Base-by-base conservation (phyloP, 2,113 vertebrate species). In the Phycodurus eques region DNA sequence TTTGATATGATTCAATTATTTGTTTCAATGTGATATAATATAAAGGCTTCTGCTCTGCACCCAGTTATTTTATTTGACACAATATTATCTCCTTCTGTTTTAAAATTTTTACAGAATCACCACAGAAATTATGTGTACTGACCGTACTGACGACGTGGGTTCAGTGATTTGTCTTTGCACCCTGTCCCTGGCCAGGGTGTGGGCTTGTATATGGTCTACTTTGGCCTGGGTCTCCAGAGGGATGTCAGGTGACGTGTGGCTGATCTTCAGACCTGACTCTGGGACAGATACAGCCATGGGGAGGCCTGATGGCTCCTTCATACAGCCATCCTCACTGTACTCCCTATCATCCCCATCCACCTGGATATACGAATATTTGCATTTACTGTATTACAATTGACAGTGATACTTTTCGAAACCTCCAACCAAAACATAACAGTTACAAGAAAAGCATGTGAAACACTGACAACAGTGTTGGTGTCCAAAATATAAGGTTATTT, bases 161-260 rank as follows among this genome's bases (percentile, higher is more conserved):
- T 98, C 97, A 5, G 96, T 98, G 78, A 92, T 88, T 92, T 99
- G 96, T 64, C 96, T 94, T 77, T 99, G 96, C 83, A 98, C 91
- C 0, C 94, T 92, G 64, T 84, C 85, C 65, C 94, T 93, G 39
- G 82, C 84, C 61, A 92, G 56, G 22, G 93, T 93, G 88, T 94
- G 93, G 54, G 92, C 43, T 61, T 94, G 95, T 87, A 95, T 96
- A 79, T 94, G 95, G 90, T 94, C 95, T 8, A 73, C 76, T 46
- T 93, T 94, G 76, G 73, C 35, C 89, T 98, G 94, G 59, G 91
- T 89, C 70, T 97, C 96, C 72, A 97, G 79, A 0, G 94, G 95
- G 71, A 99, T 96, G 74, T 99, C 96, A 0, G 98, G 98, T 14
- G 98, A 99, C 0, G 98, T 99, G 90, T 99, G 96, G 86, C 98